Evolutionary conservation across 2,797 vertebrate genomes (phyloP).

Genomic region (Cyprinodon diabolis): DNA sequence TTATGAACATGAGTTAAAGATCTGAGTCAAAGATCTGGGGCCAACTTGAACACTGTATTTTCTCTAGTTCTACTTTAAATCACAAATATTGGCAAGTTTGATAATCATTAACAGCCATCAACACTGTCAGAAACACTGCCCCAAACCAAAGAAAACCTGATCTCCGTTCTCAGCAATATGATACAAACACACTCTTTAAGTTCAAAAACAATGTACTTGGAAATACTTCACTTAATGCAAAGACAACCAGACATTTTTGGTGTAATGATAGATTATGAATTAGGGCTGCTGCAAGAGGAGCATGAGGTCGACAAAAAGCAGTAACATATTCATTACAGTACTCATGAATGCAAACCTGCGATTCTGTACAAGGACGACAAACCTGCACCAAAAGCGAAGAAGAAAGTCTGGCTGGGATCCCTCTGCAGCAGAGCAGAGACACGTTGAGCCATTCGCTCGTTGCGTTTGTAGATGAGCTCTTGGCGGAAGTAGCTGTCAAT

Average conservation of each 20-base stretch:
- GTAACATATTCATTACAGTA: neutral
- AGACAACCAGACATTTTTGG: constrained; percentile 10
- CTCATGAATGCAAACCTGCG: constrained; percentile 2
- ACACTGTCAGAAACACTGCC: constrained; percentile 47
- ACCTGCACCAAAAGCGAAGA: constrained; percentile 99
- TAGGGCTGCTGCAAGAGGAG: constrained; percentile 5
- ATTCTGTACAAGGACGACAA: constrained; percentile 10
- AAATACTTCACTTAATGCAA: constrained; percentile 30
- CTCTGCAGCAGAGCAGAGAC: constrained; percentile 90
- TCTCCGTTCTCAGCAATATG: constrained; percentile 37
- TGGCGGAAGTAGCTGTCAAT: constrained; percentile 98
- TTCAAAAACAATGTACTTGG: constrained; percentile 24
- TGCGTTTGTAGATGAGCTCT: constrained; percentile 98
- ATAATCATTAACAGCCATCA: constrained; percentile 59
- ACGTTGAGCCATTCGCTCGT: constrained; percentile 94
- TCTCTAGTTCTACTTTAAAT: constrained; percentile 62
- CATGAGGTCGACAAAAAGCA: constrained; percentile 22
- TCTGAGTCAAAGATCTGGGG: constrained; percentile 66
- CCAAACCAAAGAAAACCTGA: constrained; percentile 48
- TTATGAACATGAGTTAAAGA: constrained; percentile 22
- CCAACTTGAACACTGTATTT: constrained; percentile 64
- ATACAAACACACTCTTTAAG: constrained; percentile 44
- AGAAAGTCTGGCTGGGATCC: constrained; percentile 91
- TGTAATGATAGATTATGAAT: constrained; percentile 14
- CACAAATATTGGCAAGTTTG: constrained; percentile 53